Evolutionary conservation across 2,888 invertebrate species (phyloP).

Genomic region (Ormyrus pomaceus): DNA sequence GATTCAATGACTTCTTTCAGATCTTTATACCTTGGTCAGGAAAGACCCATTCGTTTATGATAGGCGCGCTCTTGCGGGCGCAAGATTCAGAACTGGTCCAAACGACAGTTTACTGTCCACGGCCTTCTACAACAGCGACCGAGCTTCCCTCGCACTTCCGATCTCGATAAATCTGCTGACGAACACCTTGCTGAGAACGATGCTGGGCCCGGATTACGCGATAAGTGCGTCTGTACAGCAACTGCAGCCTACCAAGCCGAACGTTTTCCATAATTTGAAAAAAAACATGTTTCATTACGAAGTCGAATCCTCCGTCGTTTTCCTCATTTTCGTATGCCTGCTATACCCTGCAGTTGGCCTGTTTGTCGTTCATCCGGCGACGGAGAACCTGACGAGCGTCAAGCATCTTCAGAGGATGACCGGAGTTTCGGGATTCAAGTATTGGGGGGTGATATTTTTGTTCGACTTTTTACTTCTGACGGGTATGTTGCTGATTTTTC

Average conservation of each 20-base stretch:
- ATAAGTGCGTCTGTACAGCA: slow-evolving; percentile 66
- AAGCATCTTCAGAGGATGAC: slow-evolving; percentile 80
- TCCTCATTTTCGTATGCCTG: too few species aligned
- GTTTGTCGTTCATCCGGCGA: too few species aligned
- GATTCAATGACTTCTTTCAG: too few species aligned
- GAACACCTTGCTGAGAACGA: slow-evolving; percentile 75
- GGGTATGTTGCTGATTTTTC: too few species aligned
- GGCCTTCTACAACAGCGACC: slow-evolving; percentile 76
- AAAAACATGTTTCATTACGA: too few species aligned
- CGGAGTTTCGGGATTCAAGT: slow-evolving; percentile 79
- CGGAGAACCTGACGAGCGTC: too few species aligned
- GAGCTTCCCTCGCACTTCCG: slow-evolving; percentile 77
- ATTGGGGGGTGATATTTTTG: slow-evolving; percentile 81
- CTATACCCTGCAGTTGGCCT: too few species aligned
- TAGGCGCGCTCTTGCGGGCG: not conserved
- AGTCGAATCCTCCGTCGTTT: too few species aligned
- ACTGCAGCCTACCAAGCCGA: too few species aligned
- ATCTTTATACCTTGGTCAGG: slow-evolving; percentile 4
- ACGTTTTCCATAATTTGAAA: too few species aligned
- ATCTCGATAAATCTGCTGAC: slow-evolving; percentile 77
- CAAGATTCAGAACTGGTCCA: not conserved
- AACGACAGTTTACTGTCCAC: slow-evolving; percentile 61
- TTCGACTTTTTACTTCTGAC: slow-evolving; percentile 76
- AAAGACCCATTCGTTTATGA: not conserved
- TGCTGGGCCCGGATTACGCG: slow-evolving; percentile 75